phyloP scores from a whole-genome alignment of 2,888 invertebrate genomes.

The Mythimna loreyi region DNA sequence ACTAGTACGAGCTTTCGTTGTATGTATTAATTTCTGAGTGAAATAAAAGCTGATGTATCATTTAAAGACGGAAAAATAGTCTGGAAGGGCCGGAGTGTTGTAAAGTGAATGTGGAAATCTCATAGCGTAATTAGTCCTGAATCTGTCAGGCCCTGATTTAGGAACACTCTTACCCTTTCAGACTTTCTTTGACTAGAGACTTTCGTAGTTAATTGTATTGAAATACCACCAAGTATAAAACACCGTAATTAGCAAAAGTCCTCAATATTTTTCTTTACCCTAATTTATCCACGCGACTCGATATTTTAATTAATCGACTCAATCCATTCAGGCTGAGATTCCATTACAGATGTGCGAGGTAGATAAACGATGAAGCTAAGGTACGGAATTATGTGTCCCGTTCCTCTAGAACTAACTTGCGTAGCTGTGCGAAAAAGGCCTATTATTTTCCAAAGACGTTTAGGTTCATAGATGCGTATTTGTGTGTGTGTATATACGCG shows the following conservation, averaged over 20 bases:
- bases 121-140: background rate
- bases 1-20: no score
- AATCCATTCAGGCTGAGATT: background rate
- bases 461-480: no score
- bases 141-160: background rate
- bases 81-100: background rate
- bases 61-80: background rate
- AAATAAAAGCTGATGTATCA: no score
- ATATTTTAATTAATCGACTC: background rate
- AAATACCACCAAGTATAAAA: constrained; percentile 1
- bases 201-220: background rate
- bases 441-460: no score
- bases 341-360: background rate
- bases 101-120: background rate
- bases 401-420: background rate
- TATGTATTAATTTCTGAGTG: no score
- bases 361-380: background rate
- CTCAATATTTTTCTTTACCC: background rate
- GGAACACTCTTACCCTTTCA: background rate
- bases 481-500: no score
- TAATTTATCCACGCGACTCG: background rate
- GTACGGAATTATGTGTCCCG: background rate
- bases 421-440: background rate
- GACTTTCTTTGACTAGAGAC: no score
- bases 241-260: background rate